A percentile compares a stretch with the other conserved stretches of the same genome.
Conservation (phyloP, 2,797 vertebrate species). For the Clamator glandarius region DNA sequence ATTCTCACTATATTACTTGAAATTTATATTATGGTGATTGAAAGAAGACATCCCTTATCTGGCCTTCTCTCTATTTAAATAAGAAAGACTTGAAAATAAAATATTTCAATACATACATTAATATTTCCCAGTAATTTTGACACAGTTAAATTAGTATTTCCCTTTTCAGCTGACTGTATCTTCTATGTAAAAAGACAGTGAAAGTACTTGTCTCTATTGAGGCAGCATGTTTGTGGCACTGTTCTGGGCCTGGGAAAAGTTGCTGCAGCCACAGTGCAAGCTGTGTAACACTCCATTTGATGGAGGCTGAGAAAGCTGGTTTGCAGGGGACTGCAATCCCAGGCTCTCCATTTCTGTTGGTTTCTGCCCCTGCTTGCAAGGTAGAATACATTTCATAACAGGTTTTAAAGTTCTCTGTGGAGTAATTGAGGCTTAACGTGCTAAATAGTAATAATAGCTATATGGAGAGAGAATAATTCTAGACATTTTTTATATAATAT, state of each 20-base stretch:
- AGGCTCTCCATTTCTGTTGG: neutral
- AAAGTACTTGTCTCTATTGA: neutral
- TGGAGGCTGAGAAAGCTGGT: neutral
- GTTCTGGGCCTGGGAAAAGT: neutral
- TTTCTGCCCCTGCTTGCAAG: neutral
- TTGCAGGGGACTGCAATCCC: neutral
- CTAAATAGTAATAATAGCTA: neutral
- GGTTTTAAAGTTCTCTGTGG: neutral
- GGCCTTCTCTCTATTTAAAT: neutral
- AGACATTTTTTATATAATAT: neutral
- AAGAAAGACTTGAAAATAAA: neutral
- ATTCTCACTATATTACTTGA: neutral
- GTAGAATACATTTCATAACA: neutral
- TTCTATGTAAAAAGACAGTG: neutral
- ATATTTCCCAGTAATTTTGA: neutral
- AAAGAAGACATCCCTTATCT: neutral
- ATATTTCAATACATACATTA: neutral
- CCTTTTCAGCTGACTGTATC: neutral
- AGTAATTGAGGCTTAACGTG: neutral
- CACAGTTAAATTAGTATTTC: neutral
- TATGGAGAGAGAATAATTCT: neutral
- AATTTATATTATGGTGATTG: neutral
- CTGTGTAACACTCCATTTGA: neutral
- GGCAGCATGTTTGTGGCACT: neutral
- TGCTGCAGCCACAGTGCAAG: constrained; percentile 32